A percentile compares a stretch with the other conserved stretches of the same genome.
Evolutionary conservation across 2,797 vertebrate species (phyloP).

Genomic region (Allobates femoralis): DNA sequence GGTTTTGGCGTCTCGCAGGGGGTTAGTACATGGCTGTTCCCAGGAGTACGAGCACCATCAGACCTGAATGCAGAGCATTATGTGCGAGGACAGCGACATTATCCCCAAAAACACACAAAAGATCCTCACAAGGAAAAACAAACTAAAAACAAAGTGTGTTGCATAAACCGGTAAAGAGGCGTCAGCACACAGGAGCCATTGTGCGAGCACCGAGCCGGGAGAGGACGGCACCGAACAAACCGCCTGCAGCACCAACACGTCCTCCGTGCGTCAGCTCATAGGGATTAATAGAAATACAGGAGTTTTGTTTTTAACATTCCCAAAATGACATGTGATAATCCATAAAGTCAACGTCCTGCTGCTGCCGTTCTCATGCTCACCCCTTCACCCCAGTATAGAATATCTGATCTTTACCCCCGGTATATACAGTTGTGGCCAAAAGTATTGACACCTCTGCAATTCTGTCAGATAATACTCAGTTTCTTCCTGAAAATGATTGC

Average conservation of each 20-base stretch:
- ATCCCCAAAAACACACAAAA: constrained; percentile 27
- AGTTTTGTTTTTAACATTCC: background rate
- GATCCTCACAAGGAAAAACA: constrained; percentile 6
- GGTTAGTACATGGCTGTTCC: background rate
- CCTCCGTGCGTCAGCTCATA: constrained; percentile 18
- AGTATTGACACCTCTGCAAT: too few relatives aligned
- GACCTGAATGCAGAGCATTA: background rate
- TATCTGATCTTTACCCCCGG: too few relatives aligned
- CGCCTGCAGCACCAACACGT: constrained; percentile 20
- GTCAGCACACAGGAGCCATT: constrained; percentile 45
- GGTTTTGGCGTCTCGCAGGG: too few relatives aligned
- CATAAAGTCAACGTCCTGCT: background rate
- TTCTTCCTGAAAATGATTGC: too few relatives aligned
- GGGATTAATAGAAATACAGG: too few relatives aligned
- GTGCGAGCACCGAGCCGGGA: constrained; percentile 6
- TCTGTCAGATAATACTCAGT: too few relatives aligned
- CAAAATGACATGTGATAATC: background rate
- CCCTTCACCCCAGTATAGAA: too few relatives aligned
- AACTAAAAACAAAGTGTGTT: background rate
- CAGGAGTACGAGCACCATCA: background rate
- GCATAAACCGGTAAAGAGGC: background rate
- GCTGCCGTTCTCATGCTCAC: background rate
- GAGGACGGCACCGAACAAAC: background rate
- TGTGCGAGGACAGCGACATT: background rate
- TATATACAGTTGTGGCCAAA: too few relatives aligned